Evolutionary conservation across 2,113 vertebrate species (phyloP), one percentile per base, ranked within the genome.

Genomic region (Cyrtonyx montezumae): DNA sequence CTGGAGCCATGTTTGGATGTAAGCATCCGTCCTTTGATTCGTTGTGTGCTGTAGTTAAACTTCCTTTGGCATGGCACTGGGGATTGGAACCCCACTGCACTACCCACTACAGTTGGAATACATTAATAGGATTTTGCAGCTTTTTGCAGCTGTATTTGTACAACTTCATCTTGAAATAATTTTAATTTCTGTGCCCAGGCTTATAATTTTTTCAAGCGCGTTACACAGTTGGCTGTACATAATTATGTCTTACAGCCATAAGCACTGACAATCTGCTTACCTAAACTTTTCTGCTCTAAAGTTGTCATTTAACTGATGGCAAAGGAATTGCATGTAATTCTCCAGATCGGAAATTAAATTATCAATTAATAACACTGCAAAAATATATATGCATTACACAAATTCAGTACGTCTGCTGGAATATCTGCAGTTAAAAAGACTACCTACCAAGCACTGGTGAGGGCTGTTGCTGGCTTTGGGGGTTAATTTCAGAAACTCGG

Each of bases 151-250:
- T 96, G 95, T 96, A 92, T 96, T 96, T 95, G 91, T 91, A 95
- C 74, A 93, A 87, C 94, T 94, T 96, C 93, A 94, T 96, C 87
- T 95, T 89, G 94, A 96, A 97, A 95, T 93, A 94, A 96, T 96
- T 96, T 96, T 95, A 87, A 96, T 97, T 96, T 96, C 95, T 93
- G 90, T 96, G 91, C 88, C 71, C 92, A 96, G 90, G 82, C 96
- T 96, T 96, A 91, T 95, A 94, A 94, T 96, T 94, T 95, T 95
- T 94, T 88, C 94, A 94, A 92, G 95, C 94, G 45, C 23, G 88
- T 95, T 97, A 95, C 90, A 91, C 96, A 91, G 86, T 96, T 95
- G 94, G 96, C 94, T 97, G 95, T 93, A 96, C 92, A 88, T 96
- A 96, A 97, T 96, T 96, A 93, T 81, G 77, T 95, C 95, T 96